phyloP scores from a whole-genome alignment of 2,888 invertebrate genomes.

The Aromia moschata region DNA sequence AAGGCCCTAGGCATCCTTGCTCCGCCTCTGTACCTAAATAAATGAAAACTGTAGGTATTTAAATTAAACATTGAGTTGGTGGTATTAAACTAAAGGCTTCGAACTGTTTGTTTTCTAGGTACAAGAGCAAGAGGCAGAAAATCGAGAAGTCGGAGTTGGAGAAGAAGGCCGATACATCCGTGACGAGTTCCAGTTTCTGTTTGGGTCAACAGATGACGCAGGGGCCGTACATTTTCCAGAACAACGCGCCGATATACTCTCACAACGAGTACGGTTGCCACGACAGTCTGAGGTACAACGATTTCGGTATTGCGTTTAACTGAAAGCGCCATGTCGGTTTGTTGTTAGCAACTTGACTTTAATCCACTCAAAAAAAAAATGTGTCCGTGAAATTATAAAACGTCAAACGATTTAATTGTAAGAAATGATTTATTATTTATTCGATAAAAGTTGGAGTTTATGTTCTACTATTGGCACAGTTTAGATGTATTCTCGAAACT shows the following conservation, averaged over 20 bases:
- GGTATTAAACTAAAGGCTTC: too few species aligned
- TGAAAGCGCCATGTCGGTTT: constrained; percentile 1
- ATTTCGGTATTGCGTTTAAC: constrained; percentile 34
- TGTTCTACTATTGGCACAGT: too few species aligned
- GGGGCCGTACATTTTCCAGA: constrained; percentile 34
- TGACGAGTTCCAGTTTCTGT: constrained; percentile 30
- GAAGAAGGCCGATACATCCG: constrained; percentile 31
- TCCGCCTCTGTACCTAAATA: too few species aligned
- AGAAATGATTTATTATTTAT: background rate
- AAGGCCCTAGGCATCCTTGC: too few species aligned
- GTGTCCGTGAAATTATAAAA: background rate
- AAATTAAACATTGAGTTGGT: too few species aligned
- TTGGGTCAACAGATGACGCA: constrained; percentile 31
- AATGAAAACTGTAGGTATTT: too few species aligned
- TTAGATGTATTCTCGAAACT: too few species aligned
- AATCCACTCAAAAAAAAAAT: background rate
- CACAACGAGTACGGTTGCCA: constrained; percentile 39
- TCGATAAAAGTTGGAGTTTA: too few species aligned
- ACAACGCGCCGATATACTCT: constrained; percentile 33
- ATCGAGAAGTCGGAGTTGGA: constrained; percentile 42
- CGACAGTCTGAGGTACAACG: constrained; percentile 38
- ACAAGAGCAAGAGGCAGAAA: constrained; percentile 52
- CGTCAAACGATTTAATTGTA: background rate
- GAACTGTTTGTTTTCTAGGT: too few species aligned
- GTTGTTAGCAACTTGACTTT: constrained; percentile 4